Percentiles rank a stretch among this genome's conserved stretches.
These are phyloP conservation scores for Hirtodrosophila duncani DNA, from an alignment of 2,888 invertebrate species.

Conservation along the genomic window DNA sequence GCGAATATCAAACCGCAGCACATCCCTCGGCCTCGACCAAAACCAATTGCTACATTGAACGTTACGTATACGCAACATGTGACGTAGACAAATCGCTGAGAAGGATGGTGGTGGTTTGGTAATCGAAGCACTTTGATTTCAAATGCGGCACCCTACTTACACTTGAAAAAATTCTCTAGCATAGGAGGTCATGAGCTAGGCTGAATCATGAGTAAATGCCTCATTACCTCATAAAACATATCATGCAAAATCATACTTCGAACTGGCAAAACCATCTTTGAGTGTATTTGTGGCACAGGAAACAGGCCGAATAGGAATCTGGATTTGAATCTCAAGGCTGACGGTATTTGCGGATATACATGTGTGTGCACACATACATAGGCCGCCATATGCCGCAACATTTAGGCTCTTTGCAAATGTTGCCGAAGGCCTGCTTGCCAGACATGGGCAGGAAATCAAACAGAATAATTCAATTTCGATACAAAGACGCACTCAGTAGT, in stretches of 20 bases:
- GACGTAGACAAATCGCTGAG: constrained; percentile 46
- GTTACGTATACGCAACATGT: constrained; percentile 17
- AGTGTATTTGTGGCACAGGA: no score
- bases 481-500: constrained; percentile 53
- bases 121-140: constrained; percentile 52
- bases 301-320: no score
- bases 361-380: constrained; percentile 20
- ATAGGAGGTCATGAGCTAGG: constrained; percentile 57
- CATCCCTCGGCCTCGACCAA: constrained; percentile 17
- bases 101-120: constrained; percentile 19
- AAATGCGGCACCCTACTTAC: constrained; percentile 18
- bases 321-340: constrained; percentile 30
- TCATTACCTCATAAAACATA: no score
- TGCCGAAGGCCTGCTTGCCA: constrained; percentile 31
- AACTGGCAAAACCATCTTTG: constrained; percentile 2
- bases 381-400: constrained; percentile 53
- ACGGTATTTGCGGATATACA: constrained; percentile 28
- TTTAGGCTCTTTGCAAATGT: constrained; percentile 55
- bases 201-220: constrained; percentile 14
- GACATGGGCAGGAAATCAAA: constrained; percentile 68
- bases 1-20: constrained; percentile 45
- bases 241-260: constrained; percentile 2
- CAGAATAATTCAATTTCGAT: constrained; percentile 73
- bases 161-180: constrained; percentile 41
- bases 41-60: not conserved